A percentile compares a stretch with the other conserved stretches of the same genome.
phyloP scores from a whole-genome alignment of 1,140 invertebrate species.

The Adelges cooleyi region DNA sequence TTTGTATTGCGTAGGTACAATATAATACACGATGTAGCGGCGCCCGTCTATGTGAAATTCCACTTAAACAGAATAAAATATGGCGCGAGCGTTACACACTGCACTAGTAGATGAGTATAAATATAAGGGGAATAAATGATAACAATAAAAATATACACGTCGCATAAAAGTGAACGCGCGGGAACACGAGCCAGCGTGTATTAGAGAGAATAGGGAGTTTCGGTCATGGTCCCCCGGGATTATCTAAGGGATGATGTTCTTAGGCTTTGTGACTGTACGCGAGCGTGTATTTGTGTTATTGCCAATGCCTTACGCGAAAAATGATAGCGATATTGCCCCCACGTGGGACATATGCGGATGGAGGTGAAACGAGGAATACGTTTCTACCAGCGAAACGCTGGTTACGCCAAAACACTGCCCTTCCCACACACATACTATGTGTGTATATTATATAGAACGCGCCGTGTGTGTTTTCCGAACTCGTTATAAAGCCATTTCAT shows the following conservation, averaged over 20 bases:
- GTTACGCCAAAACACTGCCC: not conserved
- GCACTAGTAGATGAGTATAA: conserved; percentile 18
- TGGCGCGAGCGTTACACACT: conserved; percentile 2
- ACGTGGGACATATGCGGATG: conserved; percentile 12
- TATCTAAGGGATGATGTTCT: conserved; percentile 25
- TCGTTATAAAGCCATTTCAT: not conserved
- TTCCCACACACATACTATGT: too few relatives aligned
- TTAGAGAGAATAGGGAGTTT: conserved; percentile 16
- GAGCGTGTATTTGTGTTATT: conserved; percentile 22
- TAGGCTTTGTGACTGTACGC: conserved; percentile 18
- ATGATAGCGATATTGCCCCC: conserved; percentile 22
- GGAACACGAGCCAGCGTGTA: not conserved
- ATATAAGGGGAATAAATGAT: conserved; percentile 29
- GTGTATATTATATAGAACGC: too few relatives aligned
- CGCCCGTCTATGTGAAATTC: conserved; percentile 14
- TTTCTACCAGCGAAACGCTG: not conserved
- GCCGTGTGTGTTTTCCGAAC: not conserved
- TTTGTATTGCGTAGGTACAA: not conserved
- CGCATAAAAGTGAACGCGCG: conserved; percentile 13
- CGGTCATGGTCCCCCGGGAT: conserved; percentile 5
- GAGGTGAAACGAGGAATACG: not conserved
- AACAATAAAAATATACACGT: conserved; percentile 29
- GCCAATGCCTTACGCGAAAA: not conserved
- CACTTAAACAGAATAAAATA: conserved; percentile 28
- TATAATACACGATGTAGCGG: not conserved